A percentile compares a stretch with the other conserved stretches of the same genome.
phyloP scores from a whole-genome alignment of 2,797 vertebrate species.

The Heliangelus exortis region DNA sequence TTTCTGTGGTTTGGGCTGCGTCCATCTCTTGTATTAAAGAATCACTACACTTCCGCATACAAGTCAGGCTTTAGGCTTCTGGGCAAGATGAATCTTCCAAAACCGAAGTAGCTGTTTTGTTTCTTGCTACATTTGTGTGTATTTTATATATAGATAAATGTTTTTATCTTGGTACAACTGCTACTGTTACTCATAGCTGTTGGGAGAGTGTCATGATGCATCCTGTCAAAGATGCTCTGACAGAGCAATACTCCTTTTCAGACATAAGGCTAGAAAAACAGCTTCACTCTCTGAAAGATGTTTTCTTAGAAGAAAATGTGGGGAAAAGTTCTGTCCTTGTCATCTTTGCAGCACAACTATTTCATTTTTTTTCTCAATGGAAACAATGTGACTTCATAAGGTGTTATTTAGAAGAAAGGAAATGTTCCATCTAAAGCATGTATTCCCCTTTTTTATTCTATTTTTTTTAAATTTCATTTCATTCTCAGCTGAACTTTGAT shows the following conservation, averaged over 20 bases:
- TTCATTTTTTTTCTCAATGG: background rate
- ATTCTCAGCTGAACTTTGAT: background rate
- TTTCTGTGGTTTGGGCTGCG: background rate
- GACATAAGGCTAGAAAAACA: background rate
- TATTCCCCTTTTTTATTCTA: background rate
- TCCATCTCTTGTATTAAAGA: background rate
- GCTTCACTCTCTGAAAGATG: background rate
- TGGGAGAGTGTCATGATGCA: background rate
- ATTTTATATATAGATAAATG: background rate
- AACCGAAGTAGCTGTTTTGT: background rate
- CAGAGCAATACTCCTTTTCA: background rate
- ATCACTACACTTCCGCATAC: background rate
- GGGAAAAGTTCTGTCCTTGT: background rate
- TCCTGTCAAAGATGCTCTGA: background rate
- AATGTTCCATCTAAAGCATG: background rate
- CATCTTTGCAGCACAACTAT: background rate
- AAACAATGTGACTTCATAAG: background rate
- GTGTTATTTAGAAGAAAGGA: background rate
- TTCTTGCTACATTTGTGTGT: background rate
- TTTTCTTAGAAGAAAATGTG: background rate
- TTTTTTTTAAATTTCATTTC: background rate
- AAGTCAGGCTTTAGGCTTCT: background rate
- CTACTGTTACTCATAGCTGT: background rate
- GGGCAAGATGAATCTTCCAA: background rate
- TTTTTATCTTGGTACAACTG: background rate